Evolutionary conservation across 2,888 invertebrate genomes (phyloP), one percentile per base, ranked within the genome.

Genomic region (Myopa tessellatipennis): DNA sequence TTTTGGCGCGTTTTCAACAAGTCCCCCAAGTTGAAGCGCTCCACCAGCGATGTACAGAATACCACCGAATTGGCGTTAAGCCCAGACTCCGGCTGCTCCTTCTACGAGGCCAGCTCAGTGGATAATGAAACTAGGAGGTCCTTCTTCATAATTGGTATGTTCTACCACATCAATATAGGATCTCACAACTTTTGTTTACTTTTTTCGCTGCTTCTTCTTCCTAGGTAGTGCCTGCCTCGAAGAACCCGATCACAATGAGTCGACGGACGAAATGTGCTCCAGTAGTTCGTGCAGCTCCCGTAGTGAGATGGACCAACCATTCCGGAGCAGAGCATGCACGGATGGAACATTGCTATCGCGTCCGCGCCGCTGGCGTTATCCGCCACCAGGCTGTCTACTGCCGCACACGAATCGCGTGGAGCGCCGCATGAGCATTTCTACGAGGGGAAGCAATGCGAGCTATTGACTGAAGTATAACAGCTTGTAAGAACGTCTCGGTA

Each of bases 401-500:
- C 90, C 90, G 0, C 89, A 89, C 80, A 90, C 91, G 2, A 90
- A 91, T 79, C 90, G 90, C 4, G 91, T 92, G 0, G 92, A 92
- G 70, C 90, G 95, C 55, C 90, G 95, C 80, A 94, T 95, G 93
- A 95, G 95, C 85, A 95, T 95, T 79, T 94, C 95, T 61, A 94
- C 94, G 91, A 82, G 89, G 55, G 89, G 89, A 80, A 89, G 88
- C 79, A 89, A 89, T 83, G 88, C 88, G 73, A 89, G 89, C 80
- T 89, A 89, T 81, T 88, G 79, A 85, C 55, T n/a, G 55, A 55
- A n/a, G n/a, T n/a, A 55, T 2, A 10, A 55, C 14, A 16, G 55
- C 55, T 55, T 55, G 14, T 12, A 6, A n/a, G 3, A 6, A 55
- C 10, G 55, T n/a, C n/a, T 16, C 55, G 55, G 14, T 55, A 6